Conservation (phyloP, 2,797 vertebrate genomes). For the Mustela erminea region DNA sequence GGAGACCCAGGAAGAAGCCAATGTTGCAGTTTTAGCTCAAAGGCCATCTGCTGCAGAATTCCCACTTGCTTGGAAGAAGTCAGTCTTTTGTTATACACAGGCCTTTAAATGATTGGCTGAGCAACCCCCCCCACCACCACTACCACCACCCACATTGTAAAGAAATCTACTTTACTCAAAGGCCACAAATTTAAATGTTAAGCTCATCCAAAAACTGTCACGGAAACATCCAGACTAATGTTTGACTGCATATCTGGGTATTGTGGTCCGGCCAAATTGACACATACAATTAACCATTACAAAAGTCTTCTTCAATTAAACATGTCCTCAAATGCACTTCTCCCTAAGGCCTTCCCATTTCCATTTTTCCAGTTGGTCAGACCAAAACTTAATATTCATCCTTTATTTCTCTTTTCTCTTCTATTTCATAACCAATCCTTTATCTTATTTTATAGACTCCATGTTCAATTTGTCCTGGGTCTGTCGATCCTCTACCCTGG, state of each 20-base stretch:
- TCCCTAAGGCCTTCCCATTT: background rate
- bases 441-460: background rate
- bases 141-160: background rate
- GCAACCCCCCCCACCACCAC: no score
- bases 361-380: background rate
- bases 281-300: background rate
- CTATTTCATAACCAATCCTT: background rate
- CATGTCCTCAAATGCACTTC: background rate
- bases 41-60: background rate
- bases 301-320: background rate
- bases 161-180: background rate
- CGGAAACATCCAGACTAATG: background rate
- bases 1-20: background rate
- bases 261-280: background rate
- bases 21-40: background rate
- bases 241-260: background rate
- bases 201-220: background rate
- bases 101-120: background rate
- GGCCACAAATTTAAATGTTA: conserved; percentile 3
- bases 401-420: background rate
- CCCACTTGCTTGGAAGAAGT: background rate
- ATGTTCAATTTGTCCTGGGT: background rate
- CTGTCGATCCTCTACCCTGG: background rate
- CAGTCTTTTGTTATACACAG: background rate
- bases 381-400: background rate